phyloP scores from a whole-genome alignment of 2,888 invertebrate species.

The Caenorhabditis macrosperma region DNA sequence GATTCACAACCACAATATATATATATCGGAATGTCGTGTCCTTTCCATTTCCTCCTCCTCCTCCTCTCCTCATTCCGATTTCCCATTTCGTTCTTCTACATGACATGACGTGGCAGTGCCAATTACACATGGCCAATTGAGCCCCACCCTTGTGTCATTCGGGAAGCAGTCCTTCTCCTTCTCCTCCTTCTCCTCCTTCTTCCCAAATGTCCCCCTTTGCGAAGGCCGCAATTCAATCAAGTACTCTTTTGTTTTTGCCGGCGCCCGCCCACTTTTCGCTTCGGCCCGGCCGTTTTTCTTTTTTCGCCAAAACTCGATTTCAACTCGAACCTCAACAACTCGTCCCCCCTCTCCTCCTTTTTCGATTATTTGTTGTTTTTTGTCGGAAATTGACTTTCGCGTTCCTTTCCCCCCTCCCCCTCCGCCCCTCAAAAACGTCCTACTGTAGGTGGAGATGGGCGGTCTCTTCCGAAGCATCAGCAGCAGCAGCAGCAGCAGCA shows the following conservation, averaged over 20 bases:
- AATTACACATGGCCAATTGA: constrained; percentile 7
- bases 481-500: too few relatives aligned
- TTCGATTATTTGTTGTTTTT: constrained; percentile 57
- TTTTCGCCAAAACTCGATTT: constrained; percentile 49
- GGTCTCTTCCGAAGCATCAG: not conserved
- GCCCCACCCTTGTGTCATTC: not conserved
- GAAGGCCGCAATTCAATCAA: constrained; percentile 42
- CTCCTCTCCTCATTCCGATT: constrained; percentile 6
- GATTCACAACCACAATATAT: not conserved
- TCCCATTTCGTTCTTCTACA: too few relatives aligned
- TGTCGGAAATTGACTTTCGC: constrained; percentile 50
- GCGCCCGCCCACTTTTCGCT: constrained; percentile 2
- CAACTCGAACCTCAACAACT: constrained; percentile 20
- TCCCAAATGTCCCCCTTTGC: constrained; percentile 11
- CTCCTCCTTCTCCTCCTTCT: not conserved
- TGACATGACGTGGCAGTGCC: constrained; percentile 9
- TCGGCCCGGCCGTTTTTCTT: not conserved
- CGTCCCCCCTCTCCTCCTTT: constrained; percentile 7
- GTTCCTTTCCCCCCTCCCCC: constrained; percentile 14
- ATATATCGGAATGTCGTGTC: too few relatives aligned
- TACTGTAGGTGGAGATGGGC: constrained; percentile 24
- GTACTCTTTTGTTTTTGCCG: constrained; percentile 49
- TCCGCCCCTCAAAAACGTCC: not conserved
- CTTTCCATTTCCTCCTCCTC: not conserved
- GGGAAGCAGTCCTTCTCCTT: not conserved